These are phyloP conservation scores for Venustaconcha ellipsiformis DNA, from an alignment of 1,140 invertebrate genomes.

Conservation along the genomic window DNA sequence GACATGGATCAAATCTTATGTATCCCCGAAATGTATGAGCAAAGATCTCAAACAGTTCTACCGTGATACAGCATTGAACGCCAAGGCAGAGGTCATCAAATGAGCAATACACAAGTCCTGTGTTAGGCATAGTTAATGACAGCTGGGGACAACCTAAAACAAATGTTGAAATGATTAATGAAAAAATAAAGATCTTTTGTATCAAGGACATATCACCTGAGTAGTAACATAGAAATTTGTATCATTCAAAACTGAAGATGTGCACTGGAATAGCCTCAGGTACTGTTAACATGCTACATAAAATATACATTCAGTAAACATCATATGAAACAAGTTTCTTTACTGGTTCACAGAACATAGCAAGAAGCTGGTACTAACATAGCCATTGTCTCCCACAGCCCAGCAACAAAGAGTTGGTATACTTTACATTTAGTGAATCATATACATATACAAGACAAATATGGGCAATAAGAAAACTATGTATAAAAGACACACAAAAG, in stretches of 20 bases:
- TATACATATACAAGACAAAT: too few relatives aligned
- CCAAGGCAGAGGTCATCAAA: conserved; percentile 51
- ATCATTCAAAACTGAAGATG: not conserved
- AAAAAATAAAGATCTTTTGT: not conserved
- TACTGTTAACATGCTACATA: not conserved
- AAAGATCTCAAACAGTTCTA: conserved; percentile 43
- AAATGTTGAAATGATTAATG: not conserved
- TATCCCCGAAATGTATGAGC: conserved; percentile 43
- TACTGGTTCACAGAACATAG: not conserved
- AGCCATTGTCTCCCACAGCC: not conserved
- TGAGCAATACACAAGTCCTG: conserved; percentile 42
- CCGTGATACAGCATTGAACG: conserved; percentile 45
- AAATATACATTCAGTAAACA: not conserved
- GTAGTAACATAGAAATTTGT: not conserved
- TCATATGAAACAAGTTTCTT: conserved; percentile 1
- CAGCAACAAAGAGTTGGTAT: too few relatives aligned
- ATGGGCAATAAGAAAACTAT: too few relatives aligned
- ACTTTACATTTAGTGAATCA: too few relatives aligned
- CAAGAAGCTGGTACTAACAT: too few relatives aligned
- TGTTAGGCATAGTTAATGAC: conserved; percentile 43
- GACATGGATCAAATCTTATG: conserved; percentile 42
- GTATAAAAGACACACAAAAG: too few relatives aligned
- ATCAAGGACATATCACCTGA: not conserved
- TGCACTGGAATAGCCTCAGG: not conserved
- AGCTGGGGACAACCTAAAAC: conserved; percentile 49